Evolutionary conservation across 2,113 vertebrate species (phyloP), one percentile per base, ranked within the genome.

Genomic region (Triplophysa siluroides): DNA sequence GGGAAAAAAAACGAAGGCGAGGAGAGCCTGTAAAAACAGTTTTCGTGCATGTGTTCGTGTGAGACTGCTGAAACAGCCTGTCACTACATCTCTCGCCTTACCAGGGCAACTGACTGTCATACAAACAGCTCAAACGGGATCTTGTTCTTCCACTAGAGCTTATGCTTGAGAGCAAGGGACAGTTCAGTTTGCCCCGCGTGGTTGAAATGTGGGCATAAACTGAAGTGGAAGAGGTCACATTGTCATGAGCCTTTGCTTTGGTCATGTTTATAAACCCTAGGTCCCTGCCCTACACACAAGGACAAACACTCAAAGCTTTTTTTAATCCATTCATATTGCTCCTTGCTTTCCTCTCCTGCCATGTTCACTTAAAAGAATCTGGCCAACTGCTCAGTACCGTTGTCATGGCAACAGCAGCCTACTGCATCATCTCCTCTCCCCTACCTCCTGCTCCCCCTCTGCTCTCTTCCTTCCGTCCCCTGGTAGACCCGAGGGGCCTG

Each of bases 371-470:
- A 91, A 92, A 94, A 98, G 96, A 97, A 96, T 98, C 92, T 97
- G 95, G 92, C 93, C 95, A 86, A 86, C 96, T 85, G 91, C 95
- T 88, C 93, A 91, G 90, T 91, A 92, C 89, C 93, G 93, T 92
- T 96, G 94, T 92, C 95, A 96, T 90, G 94, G 96, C 94, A 95
- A 92, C 88, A 96, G 96, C 88, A 96, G 96, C 81, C 92, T 94
- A 89, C 95, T 95, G 84, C 96, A 95, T 88, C 95, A 93, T 89
- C 88, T 90, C 88, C 94, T 95, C 83, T 96, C 94, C 86, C 94
- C 96, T 89, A 90, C 93, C 72, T 94, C 91, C 83, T 91, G 93
- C 87, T 89, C 93, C 68, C 75, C 76, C 52, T 76, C 83, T 83
- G 60, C 75, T 76, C 79, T 76, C 13, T 45, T 74, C 69, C 69